Conservation (phyloP, 2,797 vertebrate genomes). For the Sphaeramia orbicularis region DNA sequence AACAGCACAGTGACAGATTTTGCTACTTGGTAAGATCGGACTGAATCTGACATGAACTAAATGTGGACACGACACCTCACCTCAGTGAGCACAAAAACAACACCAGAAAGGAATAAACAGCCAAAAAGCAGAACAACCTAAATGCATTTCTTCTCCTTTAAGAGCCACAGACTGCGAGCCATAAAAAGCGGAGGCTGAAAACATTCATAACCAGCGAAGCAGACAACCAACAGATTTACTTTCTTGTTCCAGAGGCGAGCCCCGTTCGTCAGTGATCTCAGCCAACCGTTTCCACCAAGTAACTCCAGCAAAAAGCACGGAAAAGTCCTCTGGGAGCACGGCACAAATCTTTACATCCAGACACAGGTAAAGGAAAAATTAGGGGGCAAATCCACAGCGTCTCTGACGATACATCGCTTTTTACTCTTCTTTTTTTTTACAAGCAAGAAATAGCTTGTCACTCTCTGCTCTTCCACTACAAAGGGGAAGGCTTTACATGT, state of each 20-base stretch:
- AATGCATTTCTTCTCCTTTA: constrained; percentile 76
- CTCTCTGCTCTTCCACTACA: constrained; percentile 91
- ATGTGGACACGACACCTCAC: constrained; percentile 33
- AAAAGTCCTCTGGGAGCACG: constrained; percentile 77
- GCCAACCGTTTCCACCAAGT: constrained; percentile 80
- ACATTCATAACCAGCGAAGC: constrained; percentile 85
- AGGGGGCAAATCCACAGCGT: constrained; percentile 79
- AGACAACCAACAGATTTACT: constrained; percentile 87
- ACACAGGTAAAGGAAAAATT: constrained; percentile 76
- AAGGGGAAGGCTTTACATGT: constrained; percentile 93
- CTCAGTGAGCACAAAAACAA: constrained; percentile 37
- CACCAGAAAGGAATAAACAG: constrained; percentile 34
- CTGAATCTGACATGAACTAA: constrained; percentile 55
- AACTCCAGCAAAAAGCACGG: constrained; percentile 81
- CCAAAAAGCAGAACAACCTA: constrained; percentile 48
- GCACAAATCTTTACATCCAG: constrained; percentile 69
- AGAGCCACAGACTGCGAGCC: constrained; percentile 75
- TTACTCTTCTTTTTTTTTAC: constrained; percentile 77
- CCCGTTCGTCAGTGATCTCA: constrained; percentile 81
- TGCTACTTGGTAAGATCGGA: constrained; percentile 37
- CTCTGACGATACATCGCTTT: constrained; percentile 71
- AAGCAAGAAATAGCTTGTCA: constrained; percentile 91
- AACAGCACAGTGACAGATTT: constrained; percentile 41
- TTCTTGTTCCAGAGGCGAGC: constrained; percentile 87
- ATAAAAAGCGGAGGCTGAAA: constrained; percentile 81